Evolutionary conservation across 2,888 invertebrate species (phyloP).

Genomic region (Gasteruption jaculator): DNA sequence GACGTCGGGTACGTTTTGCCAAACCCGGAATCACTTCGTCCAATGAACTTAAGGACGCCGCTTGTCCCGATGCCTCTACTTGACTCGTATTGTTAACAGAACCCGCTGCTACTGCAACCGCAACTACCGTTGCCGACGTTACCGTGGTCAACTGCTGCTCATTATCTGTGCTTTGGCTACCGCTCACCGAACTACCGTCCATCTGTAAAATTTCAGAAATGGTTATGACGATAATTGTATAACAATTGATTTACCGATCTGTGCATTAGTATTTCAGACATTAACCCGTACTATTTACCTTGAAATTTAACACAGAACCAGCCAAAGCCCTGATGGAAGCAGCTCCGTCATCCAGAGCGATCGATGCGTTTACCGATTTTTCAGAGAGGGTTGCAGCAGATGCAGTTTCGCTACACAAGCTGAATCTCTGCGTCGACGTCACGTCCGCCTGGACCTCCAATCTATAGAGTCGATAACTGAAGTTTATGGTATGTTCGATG

Average conservation of each 20-base stretch:
- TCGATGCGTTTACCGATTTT: constrained; percentile 63
- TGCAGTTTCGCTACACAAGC: constrained; percentile 64
- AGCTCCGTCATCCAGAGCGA: constrained; percentile 60
- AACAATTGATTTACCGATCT: background rate
- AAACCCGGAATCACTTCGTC: constrained; percentile 51
- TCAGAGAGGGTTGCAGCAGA: constrained; percentile 62
- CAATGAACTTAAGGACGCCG: constrained; percentile 51
- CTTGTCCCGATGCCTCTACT: constrained; percentile 46
- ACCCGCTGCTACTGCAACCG: constrained; percentile 15
- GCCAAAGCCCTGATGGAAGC: constrained; percentile 75
- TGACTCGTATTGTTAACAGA: constrained; percentile 28
- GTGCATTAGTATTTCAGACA: background rate
- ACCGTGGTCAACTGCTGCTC: constrained; percentile 25
- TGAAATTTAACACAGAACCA: constrained; percentile 69
- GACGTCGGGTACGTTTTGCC: constrained; percentile 46
- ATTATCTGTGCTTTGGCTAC: constrained; percentile 36
- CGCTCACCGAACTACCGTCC: constrained; percentile 40
- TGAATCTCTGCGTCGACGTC: constrained; percentile 61
- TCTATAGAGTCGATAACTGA: constrained; percentile 43
- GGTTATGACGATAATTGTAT: background rate
- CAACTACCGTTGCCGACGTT: background rate
- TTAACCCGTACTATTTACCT: constrained; percentile 49
- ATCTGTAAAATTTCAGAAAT: constrained; percentile 29
- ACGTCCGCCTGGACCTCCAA: constrained; percentile 74
- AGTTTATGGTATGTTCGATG: too few species aligned